A percentile compares a stretch with the other conserved stretches of the same genome.
These are phyloP conservation scores for Macrobrachium nipponense DNA, from an alignment of 1,140 invertebrate species.

Conservation along the genomic window DNA sequence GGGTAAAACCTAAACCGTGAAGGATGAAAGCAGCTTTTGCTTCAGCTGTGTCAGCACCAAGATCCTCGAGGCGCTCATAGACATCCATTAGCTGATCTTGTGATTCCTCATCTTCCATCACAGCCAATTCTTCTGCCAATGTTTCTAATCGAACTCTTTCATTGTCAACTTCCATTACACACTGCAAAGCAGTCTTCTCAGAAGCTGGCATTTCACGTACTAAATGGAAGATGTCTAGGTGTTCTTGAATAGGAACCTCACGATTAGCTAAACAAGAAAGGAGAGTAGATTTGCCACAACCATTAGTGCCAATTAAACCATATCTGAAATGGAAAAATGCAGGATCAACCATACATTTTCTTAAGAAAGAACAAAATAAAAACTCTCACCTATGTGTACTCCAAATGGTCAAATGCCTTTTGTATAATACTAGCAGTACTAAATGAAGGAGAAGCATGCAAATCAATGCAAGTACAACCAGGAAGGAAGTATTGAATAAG, in stretches of 20 bases:
- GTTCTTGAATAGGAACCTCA: constrained; percentile 95
- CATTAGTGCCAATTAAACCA: constrained; percentile 96
- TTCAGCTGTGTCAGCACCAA: constrained; percentile 95
- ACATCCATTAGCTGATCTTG: constrained; percentile 98
- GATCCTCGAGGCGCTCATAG: constrained; percentile 97
- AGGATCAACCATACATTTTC: neutral
- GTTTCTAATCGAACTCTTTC: constrained; percentile 92
- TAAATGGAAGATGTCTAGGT: constrained; percentile 98
- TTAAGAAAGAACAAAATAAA: too few species aligned
- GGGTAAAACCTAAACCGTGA: constrained; percentile 95
- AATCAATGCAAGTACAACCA: too few species aligned
- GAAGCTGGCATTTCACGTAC: constrained; percentile 96
- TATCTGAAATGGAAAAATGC: constrained; percentile 75
- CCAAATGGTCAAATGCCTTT: too few species aligned
- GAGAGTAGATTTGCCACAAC: constrained; percentile 95
- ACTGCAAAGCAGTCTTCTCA: constrained; percentile 88
- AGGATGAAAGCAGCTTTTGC: constrained; percentile 93
- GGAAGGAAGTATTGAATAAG: too few species aligned
- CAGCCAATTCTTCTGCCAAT: constrained; percentile 89
- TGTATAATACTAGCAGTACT: too few species aligned
- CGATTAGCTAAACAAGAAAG: constrained; percentile 90
- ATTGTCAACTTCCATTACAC: constrained; percentile 98
- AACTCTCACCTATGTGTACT: too few species aligned
- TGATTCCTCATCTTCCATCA: constrained; percentile 90
- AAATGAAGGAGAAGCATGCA: too few species aligned